Evolutionary conservation across 1,140 invertebrate genomes (phyloP).

Genomic region (Acyrthosiphon pisum): DNA sequence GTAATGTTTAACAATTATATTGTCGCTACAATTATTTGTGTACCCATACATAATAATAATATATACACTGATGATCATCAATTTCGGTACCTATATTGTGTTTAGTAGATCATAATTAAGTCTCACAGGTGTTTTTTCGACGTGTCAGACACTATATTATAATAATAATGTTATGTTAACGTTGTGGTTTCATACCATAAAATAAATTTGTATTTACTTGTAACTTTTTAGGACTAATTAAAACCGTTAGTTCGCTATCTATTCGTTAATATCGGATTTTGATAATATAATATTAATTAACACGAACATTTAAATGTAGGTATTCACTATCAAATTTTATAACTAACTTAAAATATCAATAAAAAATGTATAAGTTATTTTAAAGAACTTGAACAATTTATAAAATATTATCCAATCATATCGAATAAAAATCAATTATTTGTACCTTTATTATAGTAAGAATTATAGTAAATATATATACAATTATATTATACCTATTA

Average conservation of each 20-base stretch:
- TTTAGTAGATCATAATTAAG: background rate
- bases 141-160: background rate
- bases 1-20: background rate
- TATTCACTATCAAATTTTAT: background rate
- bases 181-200: background rate
- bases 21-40: background rate
- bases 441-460: background rate
- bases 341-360: background rate
- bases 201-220: background rate
- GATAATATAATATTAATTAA: background rate
- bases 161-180: background rate
- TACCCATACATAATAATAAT: background rate
- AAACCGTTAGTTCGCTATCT: background rate
- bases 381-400: too few relatives aligned
- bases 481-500: background rate
- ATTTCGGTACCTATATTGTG: background rate
- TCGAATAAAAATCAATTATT: background rate
- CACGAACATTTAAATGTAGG: background rate
- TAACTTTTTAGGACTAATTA: too few relatives aligned
- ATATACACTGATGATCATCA: background rate
- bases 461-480: too few relatives aligned
- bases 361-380: background rate
- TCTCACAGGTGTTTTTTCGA: background rate
- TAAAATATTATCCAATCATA: too few relatives aligned
- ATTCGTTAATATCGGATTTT: background rate